A percentile compares a stretch with the other conserved stretches of the same genome.
These are phyloP conservation scores for Halichoerus grypus DNA, from an alignment of 2,113 vertebrate genomes.

Conservation along the genomic window DNA sequence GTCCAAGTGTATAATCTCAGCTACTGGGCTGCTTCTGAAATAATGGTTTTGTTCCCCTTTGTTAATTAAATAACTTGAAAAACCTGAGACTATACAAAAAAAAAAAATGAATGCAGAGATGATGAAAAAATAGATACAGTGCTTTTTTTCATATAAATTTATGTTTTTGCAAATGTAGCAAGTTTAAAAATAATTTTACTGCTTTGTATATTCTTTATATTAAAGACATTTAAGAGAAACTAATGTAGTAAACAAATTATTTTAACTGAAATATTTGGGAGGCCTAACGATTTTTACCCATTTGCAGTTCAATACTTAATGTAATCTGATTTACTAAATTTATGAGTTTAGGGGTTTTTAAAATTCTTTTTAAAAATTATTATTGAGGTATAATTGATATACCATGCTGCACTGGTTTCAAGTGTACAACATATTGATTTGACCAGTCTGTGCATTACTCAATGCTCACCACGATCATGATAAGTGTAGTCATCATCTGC, in stretches of 20 bases:
- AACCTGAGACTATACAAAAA: neutral
- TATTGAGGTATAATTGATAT: neutral
- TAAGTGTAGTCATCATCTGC: neutral
- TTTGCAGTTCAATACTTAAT: constrained; percentile 9
- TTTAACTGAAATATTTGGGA: neutral
- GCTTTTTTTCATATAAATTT: neutral
- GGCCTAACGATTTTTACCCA: neutral
- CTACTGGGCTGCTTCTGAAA: neutral
- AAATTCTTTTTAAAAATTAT: neutral
- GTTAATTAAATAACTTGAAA: constrained; percentile 2
- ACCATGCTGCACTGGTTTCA: neutral
- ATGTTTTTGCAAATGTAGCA: constrained; percentile 27
- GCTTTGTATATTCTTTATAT: neutral
- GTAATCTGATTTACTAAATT: constrained; percentile 31
- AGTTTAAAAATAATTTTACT: neutral
- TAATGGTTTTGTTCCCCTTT: neutral
- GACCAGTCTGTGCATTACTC: neutral
- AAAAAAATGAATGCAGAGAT: neutral
- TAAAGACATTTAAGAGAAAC: neutral
- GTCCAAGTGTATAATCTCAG: neutral
- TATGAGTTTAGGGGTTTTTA: neutral
- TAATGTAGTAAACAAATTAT: neutral
- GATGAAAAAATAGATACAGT: neutral
- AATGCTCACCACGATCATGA: neutral
- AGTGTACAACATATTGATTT: neutral